A percentile compares a stretch with the other conserved stretches of the same genome.
Conservation (phyloP, 2,113 vertebrate species). For the Cryptotis parvus region DNA sequence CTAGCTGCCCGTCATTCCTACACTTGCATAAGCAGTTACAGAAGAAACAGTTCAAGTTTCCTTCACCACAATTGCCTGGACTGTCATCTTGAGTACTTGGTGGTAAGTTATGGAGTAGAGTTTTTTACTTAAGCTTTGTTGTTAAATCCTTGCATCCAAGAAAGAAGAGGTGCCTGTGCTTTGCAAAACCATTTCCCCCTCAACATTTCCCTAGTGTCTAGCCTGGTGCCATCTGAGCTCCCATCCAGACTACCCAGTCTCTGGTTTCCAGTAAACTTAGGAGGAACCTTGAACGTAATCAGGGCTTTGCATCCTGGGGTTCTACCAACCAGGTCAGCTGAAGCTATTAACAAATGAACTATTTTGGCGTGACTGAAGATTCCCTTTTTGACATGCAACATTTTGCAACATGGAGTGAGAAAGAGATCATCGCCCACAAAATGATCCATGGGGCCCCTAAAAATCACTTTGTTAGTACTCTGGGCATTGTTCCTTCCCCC, state of each 20-base stretch:
- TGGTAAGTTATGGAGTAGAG: background rate
- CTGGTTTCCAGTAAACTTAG: background rate
- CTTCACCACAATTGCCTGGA: background rate
- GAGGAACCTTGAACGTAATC: background rate
- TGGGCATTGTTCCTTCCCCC: no score
- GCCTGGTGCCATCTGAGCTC: background rate
- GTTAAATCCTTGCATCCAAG: background rate
- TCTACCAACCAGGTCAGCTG: background rate
- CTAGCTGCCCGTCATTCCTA: background rate
- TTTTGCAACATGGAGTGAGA: constrained; percentile 21
- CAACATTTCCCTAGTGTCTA: no score
- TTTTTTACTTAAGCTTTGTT: background rate
- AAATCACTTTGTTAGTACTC: background rate
- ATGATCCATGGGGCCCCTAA: background rate
- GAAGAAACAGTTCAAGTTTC: background rate
- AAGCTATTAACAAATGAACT: background rate
- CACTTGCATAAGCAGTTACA: background rate
- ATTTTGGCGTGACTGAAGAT: background rate
- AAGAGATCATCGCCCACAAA: background rate
- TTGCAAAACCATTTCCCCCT: constrained; percentile 2
- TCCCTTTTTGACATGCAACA: background rate
- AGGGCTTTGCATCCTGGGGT: background rate
- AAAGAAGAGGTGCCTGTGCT: background rate
- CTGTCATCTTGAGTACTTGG: background rate
- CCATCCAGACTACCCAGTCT: background rate